These are phyloP conservation scores for Drosophila oshimai DNA, from an alignment of 1,140 invertebrate species.

Conservation along the genomic window DNA sequence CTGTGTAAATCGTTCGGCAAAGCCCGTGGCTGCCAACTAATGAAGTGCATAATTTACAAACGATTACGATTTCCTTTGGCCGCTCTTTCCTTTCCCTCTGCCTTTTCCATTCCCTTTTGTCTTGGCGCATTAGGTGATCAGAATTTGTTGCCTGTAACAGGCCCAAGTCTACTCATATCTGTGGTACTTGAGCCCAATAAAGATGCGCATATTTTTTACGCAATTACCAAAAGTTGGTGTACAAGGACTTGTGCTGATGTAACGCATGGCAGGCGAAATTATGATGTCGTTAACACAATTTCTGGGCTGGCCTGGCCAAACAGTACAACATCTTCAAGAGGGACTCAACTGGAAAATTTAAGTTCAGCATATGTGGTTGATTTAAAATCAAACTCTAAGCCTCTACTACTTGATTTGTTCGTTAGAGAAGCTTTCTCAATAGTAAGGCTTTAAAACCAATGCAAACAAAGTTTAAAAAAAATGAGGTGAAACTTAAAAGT, in stretches of 20 bases:
- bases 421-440: no score
- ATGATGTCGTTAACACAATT: conserved; percentile 31
- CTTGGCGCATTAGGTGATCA: conserved; percentile 27
- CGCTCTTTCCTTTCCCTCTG: background rate
- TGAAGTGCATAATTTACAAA: conserved; percentile 56
- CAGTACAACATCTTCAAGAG: background rate
- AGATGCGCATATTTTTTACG: conserved; percentile 43
- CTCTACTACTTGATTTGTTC: no score
- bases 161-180: background rate
- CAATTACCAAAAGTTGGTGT: conserved; percentile 32
- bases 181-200: conserved; percentile 37
- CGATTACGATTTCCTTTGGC: conserved; percentile 28
- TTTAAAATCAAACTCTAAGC: no score
- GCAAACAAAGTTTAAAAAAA: no score
- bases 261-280: conserved; percentile 18
- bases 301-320: background rate
- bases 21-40: conserved; percentile 26
- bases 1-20: conserved; percentile 19
- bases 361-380: no score
- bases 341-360: no score
- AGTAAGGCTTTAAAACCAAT: no score
- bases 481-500: no score
- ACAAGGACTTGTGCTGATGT: conserved; percentile 17
- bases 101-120: conserved; percentile 17
- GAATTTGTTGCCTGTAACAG: conserved; percentile 35